Evolutionary conservation across 2,113 vertebrate species (phyloP), one percentile per base, ranked within the genome.

Genomic region (Lophochroa leadbeateri): DNA sequence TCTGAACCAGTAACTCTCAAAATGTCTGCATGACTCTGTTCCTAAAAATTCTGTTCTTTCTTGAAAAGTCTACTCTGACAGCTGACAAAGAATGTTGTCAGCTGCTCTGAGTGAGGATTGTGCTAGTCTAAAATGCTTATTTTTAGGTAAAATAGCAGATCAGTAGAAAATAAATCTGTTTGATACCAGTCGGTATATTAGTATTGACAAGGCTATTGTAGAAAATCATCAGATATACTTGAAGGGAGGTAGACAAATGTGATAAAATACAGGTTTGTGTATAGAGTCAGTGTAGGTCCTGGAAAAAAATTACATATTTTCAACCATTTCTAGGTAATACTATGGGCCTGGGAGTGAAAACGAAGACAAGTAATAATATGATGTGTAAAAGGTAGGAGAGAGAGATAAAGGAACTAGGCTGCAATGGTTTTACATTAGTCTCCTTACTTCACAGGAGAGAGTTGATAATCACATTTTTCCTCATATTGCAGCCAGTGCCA

Each of bases 51-150:
- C 58, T 65, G n/a, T 57, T 95, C 90, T 72, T 50, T 90, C 19
- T 69, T 95, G 41, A 80, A 35, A 89, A 90, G 70, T 46, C 29
- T 87, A 1, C 28, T 78, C 55, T 90, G 79, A 67, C 50, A 78
- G 70, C 85, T 93, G 93, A 39, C 79, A 85, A 91, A 46, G 20
- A 86, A 82, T 39, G 15, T 88, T 96, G 84, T 77, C 82, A 88
- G 75, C 50, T 93, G 49, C 72, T 93, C 46, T 79, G n/a, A 88
- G 27, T 86, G 41, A 87, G 47, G n/a, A 49, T 43, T 85, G 31
- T 87, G 21, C 35, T 60, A 76, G 47, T 72, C 49, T 91, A 49
- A 85, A 86, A 60, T 83, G 50, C 53, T 57, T 4, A 47, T 33
- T 77, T 93, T 85, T 74, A 55, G n/a, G 11, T 80, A 86, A 92